Percentiles rank a stretch among this genome's conserved stretches.
Conservation (phyloP, 2,797 vertebrate species). For the Taeniopygia guttata region DNA sequence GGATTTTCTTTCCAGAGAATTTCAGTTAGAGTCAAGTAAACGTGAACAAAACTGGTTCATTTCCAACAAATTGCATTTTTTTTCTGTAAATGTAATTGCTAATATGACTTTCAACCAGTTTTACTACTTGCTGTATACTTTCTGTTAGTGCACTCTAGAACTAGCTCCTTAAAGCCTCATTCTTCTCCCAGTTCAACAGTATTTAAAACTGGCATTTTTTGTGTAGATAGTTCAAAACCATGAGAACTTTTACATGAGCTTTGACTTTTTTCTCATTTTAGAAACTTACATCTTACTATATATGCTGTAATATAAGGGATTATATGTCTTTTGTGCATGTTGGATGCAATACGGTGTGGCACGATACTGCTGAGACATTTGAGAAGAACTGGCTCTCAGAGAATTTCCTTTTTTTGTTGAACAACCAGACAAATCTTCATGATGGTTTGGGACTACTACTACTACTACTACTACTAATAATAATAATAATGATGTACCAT, state of each 20-base stretch:
- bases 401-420: not conserved
- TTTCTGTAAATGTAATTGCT: not conserved
- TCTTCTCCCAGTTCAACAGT: not conserved
- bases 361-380: not conserved
- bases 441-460: accelerated
- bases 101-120: not conserved
- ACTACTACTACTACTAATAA: not conserved
- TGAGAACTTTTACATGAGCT: not conserved
- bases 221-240: not conserved
- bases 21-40: not conserved
- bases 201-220: not conserved
- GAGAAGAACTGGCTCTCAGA: not conserved
- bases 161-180: not conserved
- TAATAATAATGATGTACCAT: not conserved
- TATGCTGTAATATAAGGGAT: not conserved
- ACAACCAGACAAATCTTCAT: not conserved
- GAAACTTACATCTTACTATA: not conserved
- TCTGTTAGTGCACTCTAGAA: not conserved
- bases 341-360: not conserved
- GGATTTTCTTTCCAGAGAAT: not conserved
- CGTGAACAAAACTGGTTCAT: not conserved
- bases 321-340: not conserved
- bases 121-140: not conserved
- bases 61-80: not conserved
- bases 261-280: not conserved